A percentile compares a stretch with the other conserved stretches of the same genome.
phyloP scores from a whole-genome alignment of 2,797 vertebrate genomes.

The Pseudomugil gertrudae region DNA sequence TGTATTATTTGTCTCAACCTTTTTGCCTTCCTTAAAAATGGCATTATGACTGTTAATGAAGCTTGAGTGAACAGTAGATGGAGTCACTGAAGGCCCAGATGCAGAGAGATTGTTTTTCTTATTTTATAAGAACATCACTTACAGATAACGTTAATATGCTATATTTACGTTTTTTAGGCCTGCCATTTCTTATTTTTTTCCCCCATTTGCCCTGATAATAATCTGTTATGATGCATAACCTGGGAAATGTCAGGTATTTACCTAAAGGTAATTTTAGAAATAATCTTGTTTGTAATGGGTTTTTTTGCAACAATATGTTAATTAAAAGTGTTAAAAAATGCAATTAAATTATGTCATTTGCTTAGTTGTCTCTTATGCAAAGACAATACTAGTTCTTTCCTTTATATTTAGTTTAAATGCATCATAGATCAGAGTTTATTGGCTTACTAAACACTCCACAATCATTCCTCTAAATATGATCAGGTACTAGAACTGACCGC shows the following conservation, averaged over 20 bases:
- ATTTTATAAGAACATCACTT: neutral
- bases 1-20: neutral
- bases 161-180: neutral
- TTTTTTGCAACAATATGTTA: neutral
- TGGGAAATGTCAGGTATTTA: neutral
- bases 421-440: no score
- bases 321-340: neutral
- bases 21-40: neutral
- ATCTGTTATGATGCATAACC: neutral
- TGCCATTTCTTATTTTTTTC: neutral
- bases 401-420: no score
- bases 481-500: neutral
- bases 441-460: neutral
- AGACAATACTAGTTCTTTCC: no score
- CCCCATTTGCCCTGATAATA: neutral
- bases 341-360: neutral
- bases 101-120: no score
- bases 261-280: no score
- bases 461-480: neutral
- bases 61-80: neutral
- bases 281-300: no score
- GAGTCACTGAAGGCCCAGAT: neutral
- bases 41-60: neutral
- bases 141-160: neutral
- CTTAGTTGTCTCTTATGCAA: no score